Evolutionary conservation across 2,797 vertebrate genomes (phyloP).

Genomic region (Nannoperca australis): DNA sequence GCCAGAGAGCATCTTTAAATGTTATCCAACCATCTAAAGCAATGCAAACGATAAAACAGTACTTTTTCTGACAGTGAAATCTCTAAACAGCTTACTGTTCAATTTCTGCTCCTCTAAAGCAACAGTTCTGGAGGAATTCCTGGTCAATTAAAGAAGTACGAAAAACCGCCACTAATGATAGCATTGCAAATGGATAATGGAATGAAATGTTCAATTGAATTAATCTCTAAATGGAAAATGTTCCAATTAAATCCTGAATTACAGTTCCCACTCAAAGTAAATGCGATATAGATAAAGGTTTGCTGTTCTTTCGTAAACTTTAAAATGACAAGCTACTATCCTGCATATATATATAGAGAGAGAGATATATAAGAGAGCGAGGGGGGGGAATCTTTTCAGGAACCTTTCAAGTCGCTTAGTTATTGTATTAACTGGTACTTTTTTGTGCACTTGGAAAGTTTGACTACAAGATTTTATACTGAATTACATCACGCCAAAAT

Average conservation of each 20-base stretch:
- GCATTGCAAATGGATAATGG: slow-evolving; percentile 35
- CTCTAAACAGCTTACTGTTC: not conserved
- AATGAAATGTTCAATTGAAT: slow-evolving; percentile 21
- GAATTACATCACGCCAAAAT: not conserved
- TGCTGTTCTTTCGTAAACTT: not conserved
- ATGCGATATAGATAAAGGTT: not conserved
- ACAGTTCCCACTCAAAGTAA: not conserved
- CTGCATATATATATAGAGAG: too few relatives aligned
- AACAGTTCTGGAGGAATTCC: slow-evolving; percentile 13
- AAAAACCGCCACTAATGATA: not conserved
- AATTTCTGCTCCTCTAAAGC: not conserved
- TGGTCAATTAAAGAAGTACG: not conserved
- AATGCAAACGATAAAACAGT: not conserved
- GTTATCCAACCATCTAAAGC: not conserved
- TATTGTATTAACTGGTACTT: not conserved
- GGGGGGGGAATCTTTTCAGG: not conserved
- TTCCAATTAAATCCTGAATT: not conserved
- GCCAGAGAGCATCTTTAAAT: not conserved
- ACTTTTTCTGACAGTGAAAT: not conserved
- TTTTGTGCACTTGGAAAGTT: slow-evolving; percentile 4
- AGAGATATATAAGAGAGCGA: too few relatives aligned
- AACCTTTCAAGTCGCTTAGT: not conserved
- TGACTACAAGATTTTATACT: not conserved
- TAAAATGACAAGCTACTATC: slow-evolving; percentile 1
- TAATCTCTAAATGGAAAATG: slow-evolving; percentile 4